Base-by-base conservation (phyloP, 2,888 invertebrate genomes). In the Blastobasis lacticolella region DNA sequence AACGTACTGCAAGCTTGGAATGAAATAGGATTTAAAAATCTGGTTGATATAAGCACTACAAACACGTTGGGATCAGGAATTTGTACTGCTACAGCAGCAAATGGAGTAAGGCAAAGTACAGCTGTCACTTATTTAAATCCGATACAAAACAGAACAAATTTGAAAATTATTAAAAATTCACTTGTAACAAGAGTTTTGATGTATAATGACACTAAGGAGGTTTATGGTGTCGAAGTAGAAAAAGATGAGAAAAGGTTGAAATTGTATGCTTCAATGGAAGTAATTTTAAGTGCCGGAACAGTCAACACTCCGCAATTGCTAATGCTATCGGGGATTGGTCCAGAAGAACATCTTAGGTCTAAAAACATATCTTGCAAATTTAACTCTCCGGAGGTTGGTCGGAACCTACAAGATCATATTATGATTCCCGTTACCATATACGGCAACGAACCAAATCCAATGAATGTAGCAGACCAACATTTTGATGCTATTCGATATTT, bases 251-350 rank as follows among this genome's bases (percentile, higher is more conserved):
- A 7, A 38, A 48, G n/a, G 37, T 44, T 61, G 7, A 63, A 10
- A 37, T 57, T 65, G 46, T 57, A 45, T 4, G 84, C 75, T 0
- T 75, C 57, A 38, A 89, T 84, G 58, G 90, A 90, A 61, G 71
- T 90, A 0, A 81, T 90, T 49, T 54, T 90, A 51, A 86, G 88
- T 3, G 87, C 87, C 5, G 90, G 89, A 6, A 68, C 85, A 6
- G 74, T 90, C 45, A 85, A 81, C 46, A 81, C 90, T 1, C 88
- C 90, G 0, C 81, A 89, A 56, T 67, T 90, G 49, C 68, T 90
- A 3, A 84, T 89, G 79, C 63, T 88, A 23, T 90, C 90, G 6
- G 90, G 90, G 1, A 73, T 90, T 10, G 90, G 90, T 0, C 87
- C 87, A 0, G 70, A 61, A 54, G 56, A 67, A 7, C 78, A 86